Base-by-base conservation (phyloP, 2,888 invertebrate species). In the Callimorpha dominula region DNA sequence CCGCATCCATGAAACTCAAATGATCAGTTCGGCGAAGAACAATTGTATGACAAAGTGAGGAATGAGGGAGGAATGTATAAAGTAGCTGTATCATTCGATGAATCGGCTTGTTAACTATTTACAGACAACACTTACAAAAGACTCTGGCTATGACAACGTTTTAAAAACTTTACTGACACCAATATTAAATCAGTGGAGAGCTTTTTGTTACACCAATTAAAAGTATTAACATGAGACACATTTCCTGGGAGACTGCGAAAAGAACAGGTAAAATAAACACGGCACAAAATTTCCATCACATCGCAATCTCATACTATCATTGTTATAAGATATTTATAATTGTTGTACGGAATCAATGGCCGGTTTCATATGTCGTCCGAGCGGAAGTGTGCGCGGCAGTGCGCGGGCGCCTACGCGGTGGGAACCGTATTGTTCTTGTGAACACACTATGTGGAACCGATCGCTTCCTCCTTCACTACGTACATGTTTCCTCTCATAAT, bases 371-470 rank as follows among this genome's bases (percentile, higher is more conserved):
- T 78, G 67, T 75, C 80, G 77, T 40, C 65, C 74, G 75, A 75
- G 80, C 84, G 83, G 85, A 82, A 84, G 71, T 65, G 42, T 57
- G 78, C 73, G 62, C 65, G 49, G 65, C 20, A 76, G 72, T 74
- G 70, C 46, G 71, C 79, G 72, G 80, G 67, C 69, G 72, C 75
- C 78, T 76, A 73, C 72, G 79, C 81, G 81, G 88, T 91, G 89
- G 89, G 91, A 91, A 91, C 81, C 81, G 75, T 84, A 91, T 91
- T 91, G 90, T 90, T 89, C 87, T 88, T 81, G 73, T 75, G 74
- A 79, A 77, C 77, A 73, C 68, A 78, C 78, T 82, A 84, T 86
- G 85, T 86, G 84, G 88, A 85, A 87, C 86, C 82, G 78, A 85
- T 81, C 77, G 81, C 87, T 90, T 90, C 89, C 90, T 90, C 84